A percentile compares a stretch with the other conserved stretches of the same genome.
phyloP scores from a whole-genome alignment of 2,888 invertebrate genomes.

The Spilarctia lutea region DNA sequence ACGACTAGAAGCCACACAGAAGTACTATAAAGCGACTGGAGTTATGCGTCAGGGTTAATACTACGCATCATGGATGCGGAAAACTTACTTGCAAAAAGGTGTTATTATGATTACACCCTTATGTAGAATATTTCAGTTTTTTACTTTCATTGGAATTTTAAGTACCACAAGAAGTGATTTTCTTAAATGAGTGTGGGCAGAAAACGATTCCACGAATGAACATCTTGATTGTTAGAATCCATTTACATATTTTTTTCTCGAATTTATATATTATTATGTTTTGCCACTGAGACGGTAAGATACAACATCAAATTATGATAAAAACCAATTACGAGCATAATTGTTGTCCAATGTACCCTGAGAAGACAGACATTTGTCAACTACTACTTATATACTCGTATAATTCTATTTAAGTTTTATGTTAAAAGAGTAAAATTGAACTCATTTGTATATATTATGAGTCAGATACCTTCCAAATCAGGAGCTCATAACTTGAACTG shows the following conservation, averaged over 20 bases:
- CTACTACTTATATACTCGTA: too few relatives aligned
- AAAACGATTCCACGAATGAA: not conserved
- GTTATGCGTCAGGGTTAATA: conserved; percentile 39
- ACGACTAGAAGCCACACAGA: conserved; percentile 46
- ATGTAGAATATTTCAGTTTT: conserved; percentile 18
- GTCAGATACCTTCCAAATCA: not conserved
- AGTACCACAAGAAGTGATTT: not conserved
- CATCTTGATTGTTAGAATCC: not conserved
- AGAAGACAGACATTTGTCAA: too few relatives aligned
- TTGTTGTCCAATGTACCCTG: too few relatives aligned
- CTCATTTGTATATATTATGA: not conserved
- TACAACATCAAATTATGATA: not conserved
- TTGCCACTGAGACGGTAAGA: not conserved
- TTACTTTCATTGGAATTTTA: not conserved
- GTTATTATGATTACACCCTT: conserved; percentile 24
- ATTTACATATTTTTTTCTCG: not conserved
- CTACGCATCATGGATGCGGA: conserved; percentile 20
- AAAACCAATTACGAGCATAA: too few relatives aligned
- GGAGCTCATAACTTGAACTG: not conserved
- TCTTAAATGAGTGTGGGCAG: not conserved
- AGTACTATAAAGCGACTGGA: conserved; percentile 46
- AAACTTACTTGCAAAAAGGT: conserved; percentile 29
- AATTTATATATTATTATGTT: not conserved
- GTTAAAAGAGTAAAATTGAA: not conserved
- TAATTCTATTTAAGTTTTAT: too few relatives aligned